phyloP scores from a whole-genome alignment of 2,797 vertebrate genomes.

The Acanthis flammea region DNA sequence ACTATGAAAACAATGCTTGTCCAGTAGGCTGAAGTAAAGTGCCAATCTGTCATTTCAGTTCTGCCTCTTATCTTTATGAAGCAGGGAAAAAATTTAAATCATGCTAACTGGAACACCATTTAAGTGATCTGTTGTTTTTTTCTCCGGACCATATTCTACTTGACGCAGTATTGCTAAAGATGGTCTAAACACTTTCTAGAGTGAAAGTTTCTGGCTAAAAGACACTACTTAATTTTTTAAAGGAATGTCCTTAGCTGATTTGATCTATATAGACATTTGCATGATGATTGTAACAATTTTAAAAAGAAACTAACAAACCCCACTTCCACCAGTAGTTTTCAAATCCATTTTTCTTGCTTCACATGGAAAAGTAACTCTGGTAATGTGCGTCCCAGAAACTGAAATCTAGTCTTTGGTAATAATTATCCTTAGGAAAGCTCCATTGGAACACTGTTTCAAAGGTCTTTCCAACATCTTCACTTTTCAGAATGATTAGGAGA shows the following conservation, averaged over 20 bases:
- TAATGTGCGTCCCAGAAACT: background rate
- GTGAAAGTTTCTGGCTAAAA: background rate
- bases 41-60: background rate
- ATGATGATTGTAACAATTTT: background rate
- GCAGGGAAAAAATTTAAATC: background rate
- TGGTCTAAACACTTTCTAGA: background rate
- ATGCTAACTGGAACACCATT: rapidly evolving
- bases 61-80: background rate
- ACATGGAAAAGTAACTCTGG: background rate
- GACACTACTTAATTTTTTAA: background rate
- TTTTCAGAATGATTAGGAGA: background rate
- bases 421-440: background rate
- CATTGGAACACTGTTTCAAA: background rate
- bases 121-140: background rate
- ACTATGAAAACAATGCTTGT: background rate
- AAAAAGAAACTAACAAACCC: background rate
- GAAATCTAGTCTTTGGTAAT: background rate
- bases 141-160: background rate
- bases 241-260: background rate
- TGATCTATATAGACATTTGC: background rate
- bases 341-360: background rate
- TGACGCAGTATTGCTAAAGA: background rate
- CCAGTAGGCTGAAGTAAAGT: background rate
- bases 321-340: background rate
- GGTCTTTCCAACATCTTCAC: background rate